These are phyloP conservation scores for Eilema griseolum DNA, from an alignment of 2,888 invertebrate genomes.

Conservation along the genomic window DNA sequence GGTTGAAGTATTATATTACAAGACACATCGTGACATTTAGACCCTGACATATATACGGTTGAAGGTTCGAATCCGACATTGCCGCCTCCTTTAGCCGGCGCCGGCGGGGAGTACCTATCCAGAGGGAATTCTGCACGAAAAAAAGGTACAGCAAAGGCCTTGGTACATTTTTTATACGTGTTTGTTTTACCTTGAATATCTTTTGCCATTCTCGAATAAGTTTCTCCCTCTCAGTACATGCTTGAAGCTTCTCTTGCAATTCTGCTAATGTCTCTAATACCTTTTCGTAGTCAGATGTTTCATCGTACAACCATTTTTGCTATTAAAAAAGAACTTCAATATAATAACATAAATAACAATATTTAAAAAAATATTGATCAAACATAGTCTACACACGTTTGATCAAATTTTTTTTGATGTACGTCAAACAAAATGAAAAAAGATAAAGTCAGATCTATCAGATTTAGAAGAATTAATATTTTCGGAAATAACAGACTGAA, in stretches of 20 bases:
- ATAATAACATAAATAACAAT: neutral
- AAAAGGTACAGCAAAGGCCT: too few species aligned
- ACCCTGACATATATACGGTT: too few species aligned
- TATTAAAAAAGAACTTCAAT: constrained; percentile 58
- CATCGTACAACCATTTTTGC: constrained; percentile 92
- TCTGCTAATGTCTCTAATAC: constrained; percentile 89
- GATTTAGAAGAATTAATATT: neutral
- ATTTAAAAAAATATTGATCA: too few species aligned
- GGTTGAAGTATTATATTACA: neutral
- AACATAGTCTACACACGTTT: neutral
- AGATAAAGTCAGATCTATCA: neutral
- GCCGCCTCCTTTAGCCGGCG: too few species aligned
- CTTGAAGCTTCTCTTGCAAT: constrained; percentile 88
- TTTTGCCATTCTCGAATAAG: constrained; percentile 94
- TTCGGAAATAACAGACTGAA: neutral
- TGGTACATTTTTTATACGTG: neutral
- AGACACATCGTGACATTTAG: too few species aligned
- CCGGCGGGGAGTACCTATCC: too few species aligned
- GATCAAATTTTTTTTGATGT: neutral
- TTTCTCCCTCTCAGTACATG: constrained; percentile 89
- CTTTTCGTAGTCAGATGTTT: constrained; percentile 89
- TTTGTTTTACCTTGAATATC: constrained; percentile 90
- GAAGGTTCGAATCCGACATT: too few species aligned
- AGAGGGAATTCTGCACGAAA: too few species aligned
- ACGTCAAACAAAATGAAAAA: too few species aligned